Conservation (phyloP, 2,888 invertebrate genomes). For the Morpho deidamia region DNA sequence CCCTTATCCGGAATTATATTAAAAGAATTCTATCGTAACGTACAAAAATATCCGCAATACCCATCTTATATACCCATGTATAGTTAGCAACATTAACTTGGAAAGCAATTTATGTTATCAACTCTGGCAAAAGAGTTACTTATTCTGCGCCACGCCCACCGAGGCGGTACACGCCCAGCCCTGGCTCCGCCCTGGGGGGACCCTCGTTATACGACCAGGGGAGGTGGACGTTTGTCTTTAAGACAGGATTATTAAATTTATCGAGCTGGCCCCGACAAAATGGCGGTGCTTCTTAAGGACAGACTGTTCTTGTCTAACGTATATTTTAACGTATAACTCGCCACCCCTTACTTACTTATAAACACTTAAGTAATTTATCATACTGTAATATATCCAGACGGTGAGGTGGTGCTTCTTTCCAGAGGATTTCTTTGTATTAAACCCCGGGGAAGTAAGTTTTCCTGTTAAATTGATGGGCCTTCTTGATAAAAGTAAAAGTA, state of each 20-base stretch:
- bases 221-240: constrained; percentile 58
- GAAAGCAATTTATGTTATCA: constrained; percentile 23
- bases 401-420: no score
- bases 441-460: no score
- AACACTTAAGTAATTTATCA: no score
- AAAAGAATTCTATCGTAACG: no score
- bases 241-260: constrained; percentile 65
- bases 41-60: no score
- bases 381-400: no score
- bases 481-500: no score
- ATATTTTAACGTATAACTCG: no score
- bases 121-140: constrained; percentile 15
- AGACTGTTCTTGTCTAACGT: neutral
- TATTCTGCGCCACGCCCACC: constrained; percentile 23
- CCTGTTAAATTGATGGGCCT: no score
- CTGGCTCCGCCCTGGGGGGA: constrained; percentile 23
- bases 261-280: constrained; percentile 33
- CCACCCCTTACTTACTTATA: no score
- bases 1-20: no score
- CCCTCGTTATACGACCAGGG: constrained; percentile 48
- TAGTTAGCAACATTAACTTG: constrained; percentile 10
- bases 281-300: constrained; percentile 18
- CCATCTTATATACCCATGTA: neutral
- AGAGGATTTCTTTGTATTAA: no score
- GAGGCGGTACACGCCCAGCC: constrained; percentile 24